These are phyloP conservation scores for Nyctereutes procyonoides DNA, from an alignment of 2,113 vertebrate species.

Conservation along the genomic window DNA sequence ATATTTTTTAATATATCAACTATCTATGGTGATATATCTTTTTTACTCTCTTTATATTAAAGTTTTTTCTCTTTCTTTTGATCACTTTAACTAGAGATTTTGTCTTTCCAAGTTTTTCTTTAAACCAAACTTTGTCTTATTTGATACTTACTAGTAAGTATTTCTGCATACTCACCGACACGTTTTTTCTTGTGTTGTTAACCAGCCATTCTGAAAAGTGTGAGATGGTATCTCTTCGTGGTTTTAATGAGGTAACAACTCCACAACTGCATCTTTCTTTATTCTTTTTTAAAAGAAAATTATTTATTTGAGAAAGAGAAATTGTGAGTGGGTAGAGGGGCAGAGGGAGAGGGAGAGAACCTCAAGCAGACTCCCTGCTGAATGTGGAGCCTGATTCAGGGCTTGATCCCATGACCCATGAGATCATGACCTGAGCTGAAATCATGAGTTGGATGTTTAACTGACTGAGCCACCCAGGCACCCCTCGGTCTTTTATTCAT, in stretches of 20 bases:
- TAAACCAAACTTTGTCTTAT: background rate
- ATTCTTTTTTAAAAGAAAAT: background rate
- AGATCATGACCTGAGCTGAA: background rate
- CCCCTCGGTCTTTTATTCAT: background rate
- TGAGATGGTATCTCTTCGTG: background rate
- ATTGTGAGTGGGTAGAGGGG: background rate
- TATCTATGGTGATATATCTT: background rate
- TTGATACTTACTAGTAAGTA: background rate
- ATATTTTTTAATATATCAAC: background rate
- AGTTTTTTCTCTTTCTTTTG: background rate
- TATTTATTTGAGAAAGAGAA: background rate
- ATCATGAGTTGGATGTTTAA: background rate
- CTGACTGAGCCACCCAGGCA: background rate
- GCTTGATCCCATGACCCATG: background rate
- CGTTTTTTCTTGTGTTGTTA: background rate
- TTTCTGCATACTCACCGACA: background rate
- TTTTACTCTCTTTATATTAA: background rate
- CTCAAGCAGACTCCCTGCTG: background rate
- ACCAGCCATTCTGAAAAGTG: background rate
- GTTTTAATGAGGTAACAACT: conserved; percentile 14
- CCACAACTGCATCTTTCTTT: background rate
- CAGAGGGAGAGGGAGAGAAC: background rate
- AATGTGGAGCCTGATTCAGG: background rate
- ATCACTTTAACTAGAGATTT: background rate
- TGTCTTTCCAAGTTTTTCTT: background rate